Evolutionary conservation across 2,797 vertebrate genomes (phyloP).

Genomic region (Danio choprae): DNA sequence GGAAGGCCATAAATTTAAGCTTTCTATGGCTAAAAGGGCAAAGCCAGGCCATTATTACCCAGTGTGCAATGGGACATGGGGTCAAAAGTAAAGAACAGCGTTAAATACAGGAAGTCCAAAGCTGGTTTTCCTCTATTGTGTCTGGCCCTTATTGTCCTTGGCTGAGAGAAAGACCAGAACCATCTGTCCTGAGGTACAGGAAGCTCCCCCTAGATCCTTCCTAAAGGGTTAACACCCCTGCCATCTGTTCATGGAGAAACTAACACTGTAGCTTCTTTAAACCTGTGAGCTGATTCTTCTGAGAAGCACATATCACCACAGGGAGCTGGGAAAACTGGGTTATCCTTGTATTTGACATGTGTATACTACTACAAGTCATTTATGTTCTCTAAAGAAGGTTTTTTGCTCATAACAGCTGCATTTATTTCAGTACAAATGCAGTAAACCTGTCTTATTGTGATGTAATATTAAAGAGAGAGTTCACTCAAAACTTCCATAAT

Average conservation of each 20-base stretch:
- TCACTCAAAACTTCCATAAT: too few species aligned
- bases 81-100: slow-evolving; percentile 20
- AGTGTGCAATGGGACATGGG: neutral
- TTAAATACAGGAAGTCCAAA: neutral
- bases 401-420: neutral
- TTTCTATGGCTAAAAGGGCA: neutral
- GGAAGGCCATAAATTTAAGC: neutral
- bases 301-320: neutral
- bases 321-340: neutral
- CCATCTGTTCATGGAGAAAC: slow-evolving; percentile 59
- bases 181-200: slow-evolving; percentile 61
- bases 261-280: slow-evolving; percentile 32
- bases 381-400: neutral
- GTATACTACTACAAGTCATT: neutral
- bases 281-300: neutral
- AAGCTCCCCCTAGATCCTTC: slow-evolving; percentile 55
- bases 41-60: neutral
- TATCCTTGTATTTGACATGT: neutral
- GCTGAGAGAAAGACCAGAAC: slow-evolving; percentile 30
- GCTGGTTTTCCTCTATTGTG: slow-evolving; percentile 39
- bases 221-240: slow-evolving; percentile 55
- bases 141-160: slow-evolving; percentile 51
- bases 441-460: neutral
- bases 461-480: neutral
- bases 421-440: neutral